Conservation (phyloP, 2,113 vertebrate genomes). For the Semicossyphus pulcher region DNA sequence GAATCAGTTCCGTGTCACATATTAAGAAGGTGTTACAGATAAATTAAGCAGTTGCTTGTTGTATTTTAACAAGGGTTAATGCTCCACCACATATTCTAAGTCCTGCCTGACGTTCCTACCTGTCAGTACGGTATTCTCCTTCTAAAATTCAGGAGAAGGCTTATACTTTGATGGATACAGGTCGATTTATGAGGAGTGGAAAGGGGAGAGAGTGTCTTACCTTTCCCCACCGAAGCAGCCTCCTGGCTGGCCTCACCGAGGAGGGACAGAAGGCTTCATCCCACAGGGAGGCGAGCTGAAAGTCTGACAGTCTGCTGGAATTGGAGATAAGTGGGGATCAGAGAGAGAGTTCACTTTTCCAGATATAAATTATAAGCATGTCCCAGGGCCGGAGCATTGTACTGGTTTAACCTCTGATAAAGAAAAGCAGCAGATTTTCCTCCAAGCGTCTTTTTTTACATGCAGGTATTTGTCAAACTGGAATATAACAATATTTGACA, state of each 20-base stretch:
- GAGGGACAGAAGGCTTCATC: constrained; percentile 19
- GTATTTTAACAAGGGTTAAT: neutral
- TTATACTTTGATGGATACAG: constrained; percentile 22
- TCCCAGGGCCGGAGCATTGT: neutral
- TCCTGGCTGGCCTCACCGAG: constrained; percentile 44
- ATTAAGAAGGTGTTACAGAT: too few relatives aligned
- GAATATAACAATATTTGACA: neutral
- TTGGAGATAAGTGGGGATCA: constrained; percentile 68
- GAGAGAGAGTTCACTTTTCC: constrained; percentile 58
- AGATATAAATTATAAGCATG: constrained; percentile 65
- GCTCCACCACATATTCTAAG: constrained; percentile 15
- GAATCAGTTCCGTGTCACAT: too few relatives aligned
- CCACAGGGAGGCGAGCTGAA: constrained; percentile 17
- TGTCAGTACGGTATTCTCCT: constrained; percentile 25
- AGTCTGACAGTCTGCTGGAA: constrained; percentile 52
- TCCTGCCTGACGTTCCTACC: constrained; percentile 5
- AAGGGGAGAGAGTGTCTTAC: constrained; percentile 41
- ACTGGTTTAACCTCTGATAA: constrained; percentile 47
- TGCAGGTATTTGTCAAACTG: neutral
- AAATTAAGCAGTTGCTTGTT: too few relatives aligned
- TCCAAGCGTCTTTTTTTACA: neutral
- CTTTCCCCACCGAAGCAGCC: constrained; percentile 36
- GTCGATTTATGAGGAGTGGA: constrained; percentile 58
- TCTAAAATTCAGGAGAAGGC: constrained; percentile 2
- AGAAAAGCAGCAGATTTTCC: constrained; percentile 12